phyloP scores from a whole-genome alignment of 2,797 vertebrate species.

The Gymnoscopelus microlampas region DNA sequence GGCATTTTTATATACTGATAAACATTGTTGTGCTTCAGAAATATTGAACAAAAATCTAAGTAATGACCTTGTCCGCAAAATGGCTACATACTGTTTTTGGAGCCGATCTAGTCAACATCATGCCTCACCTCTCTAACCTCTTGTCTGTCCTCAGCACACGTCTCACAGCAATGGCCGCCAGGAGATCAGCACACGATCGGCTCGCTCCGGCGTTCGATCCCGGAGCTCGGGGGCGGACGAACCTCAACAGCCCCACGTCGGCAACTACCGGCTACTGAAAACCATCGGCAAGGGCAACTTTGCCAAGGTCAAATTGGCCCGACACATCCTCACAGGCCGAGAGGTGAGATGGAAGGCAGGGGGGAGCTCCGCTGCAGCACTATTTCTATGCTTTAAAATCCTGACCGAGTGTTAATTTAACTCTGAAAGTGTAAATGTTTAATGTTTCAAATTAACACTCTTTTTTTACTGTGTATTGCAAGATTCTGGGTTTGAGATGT shows the following conservation, averaged over 20 bases:
- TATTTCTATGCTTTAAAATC: no score
- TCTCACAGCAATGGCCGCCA: conserved; percentile 87
- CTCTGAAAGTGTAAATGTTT: no score
- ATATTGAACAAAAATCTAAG: no score
- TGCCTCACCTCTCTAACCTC: not conserved
- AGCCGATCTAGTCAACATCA: not conserved
- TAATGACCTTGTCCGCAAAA: no score
- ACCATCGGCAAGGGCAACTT: conserved; percentile 99
- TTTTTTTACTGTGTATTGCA: no score
- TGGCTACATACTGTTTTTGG: no score
- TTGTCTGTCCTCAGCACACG: conserved; percentile 78
- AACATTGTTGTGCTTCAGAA: no score
- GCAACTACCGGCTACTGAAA: conserved; percentile 97
- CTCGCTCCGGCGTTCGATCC: conserved; percentile 85
- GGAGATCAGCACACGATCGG: conserved; percentile 83
- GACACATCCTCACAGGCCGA: conserved; percentile 97
- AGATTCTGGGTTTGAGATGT: no score
- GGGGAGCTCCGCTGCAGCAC: not conserved
- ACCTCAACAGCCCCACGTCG: conserved; percentile 89
- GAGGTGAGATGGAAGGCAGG: conserved; percentile 84
- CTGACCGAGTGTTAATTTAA: no score
- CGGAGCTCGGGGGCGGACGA: conserved; percentile 92
- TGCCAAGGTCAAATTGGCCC: conserved; percentile 96
- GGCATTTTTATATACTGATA: no score
- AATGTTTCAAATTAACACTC: no score